phyloP scores from a whole-genome alignment of 2,113 vertebrate genomes.

The Eubucco bourcierii region DNA sequence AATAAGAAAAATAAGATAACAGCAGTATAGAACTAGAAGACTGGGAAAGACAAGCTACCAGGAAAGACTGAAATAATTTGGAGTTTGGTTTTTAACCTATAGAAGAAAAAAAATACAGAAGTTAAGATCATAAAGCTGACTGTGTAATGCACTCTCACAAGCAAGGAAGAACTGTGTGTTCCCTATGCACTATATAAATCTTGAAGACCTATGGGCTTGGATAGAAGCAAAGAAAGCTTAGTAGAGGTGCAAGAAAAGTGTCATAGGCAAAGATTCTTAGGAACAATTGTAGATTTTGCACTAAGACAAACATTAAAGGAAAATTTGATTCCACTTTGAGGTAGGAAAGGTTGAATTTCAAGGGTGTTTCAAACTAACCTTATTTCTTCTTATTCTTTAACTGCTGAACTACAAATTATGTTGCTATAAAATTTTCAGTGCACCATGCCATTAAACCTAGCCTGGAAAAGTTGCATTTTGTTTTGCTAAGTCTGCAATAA shows the following conservation, averaged over 20 bases:
- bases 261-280: not conserved
- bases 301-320: not conserved
- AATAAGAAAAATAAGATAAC: not conserved
- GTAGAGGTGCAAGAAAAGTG: not conserved
- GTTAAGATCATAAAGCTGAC: not conserved
- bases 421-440: not conserved
- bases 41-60: not conserved
- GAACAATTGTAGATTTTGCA: not conserved
- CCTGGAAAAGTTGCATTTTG: not conserved
- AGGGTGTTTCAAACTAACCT: not conserved
- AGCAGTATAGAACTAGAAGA: not conserved
- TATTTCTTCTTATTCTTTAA: not conserved
- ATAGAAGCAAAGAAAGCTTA: not conserved
- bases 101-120: not conserved
- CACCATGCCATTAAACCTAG: not conserved
- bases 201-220: not conserved
- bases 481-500: not conserved
- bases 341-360: not conserved
- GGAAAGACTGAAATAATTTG: not conserved
- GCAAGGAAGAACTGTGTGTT: not conserved
- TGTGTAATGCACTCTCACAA: not conserved
- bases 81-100: not conserved
- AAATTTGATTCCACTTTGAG: not conserved
- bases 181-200: not conserved
- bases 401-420: not conserved